These are phyloP conservation scores for Thymallus thymallus DNA, from an alignment of 2,113 vertebrate species.

Conservation along the genomic window DNA sequence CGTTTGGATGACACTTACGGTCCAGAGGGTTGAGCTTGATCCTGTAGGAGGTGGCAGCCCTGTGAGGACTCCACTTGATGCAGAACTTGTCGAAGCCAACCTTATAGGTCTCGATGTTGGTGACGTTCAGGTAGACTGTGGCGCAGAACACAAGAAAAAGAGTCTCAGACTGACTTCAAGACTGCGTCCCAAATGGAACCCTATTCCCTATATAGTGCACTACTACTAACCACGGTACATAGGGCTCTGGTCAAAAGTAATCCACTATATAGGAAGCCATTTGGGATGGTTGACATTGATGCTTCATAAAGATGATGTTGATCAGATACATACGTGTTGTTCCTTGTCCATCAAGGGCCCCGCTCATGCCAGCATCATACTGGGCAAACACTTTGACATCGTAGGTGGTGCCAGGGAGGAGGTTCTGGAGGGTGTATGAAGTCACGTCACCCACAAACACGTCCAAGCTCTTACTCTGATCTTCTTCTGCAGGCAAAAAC, in stretches of 20 bases:
- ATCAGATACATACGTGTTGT: constrained; percentile 81
- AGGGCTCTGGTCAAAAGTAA: too few species aligned
- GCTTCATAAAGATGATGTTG: background rate
- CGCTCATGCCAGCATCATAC: constrained; percentile 85
- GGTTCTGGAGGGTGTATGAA: constrained; percentile 88
- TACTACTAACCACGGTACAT: too few species aligned
- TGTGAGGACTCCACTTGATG: constrained; percentile 86
- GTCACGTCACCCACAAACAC: constrained; percentile 92
- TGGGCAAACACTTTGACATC: constrained; percentile 90
- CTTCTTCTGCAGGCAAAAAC: constrained; percentile 71
- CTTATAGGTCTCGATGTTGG: constrained; percentile 84
- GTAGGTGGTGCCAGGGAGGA: constrained; percentile 89
- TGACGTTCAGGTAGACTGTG: constrained; percentile 93
- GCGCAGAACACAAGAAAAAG: constrained; percentile 1
- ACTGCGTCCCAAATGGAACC: too few species aligned
- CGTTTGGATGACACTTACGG: constrained; percentile 67
- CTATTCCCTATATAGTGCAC: too few species aligned
- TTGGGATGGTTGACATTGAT: background rate
- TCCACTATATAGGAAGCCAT: too few species aligned
- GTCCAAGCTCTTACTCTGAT: constrained; percentile 79
- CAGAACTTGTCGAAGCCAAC: constrained; percentile 88
- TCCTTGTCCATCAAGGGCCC: constrained; percentile 83
- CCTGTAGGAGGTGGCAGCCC: constrained; percentile 91
- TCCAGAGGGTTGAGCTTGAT: constrained; percentile 86
- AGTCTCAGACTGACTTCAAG: background rate